These are phyloP conservation scores for Sphaerophoria taeniata DNA, from an alignment of 2,888 invertebrate species.

Conservation along the genomic window DNA sequence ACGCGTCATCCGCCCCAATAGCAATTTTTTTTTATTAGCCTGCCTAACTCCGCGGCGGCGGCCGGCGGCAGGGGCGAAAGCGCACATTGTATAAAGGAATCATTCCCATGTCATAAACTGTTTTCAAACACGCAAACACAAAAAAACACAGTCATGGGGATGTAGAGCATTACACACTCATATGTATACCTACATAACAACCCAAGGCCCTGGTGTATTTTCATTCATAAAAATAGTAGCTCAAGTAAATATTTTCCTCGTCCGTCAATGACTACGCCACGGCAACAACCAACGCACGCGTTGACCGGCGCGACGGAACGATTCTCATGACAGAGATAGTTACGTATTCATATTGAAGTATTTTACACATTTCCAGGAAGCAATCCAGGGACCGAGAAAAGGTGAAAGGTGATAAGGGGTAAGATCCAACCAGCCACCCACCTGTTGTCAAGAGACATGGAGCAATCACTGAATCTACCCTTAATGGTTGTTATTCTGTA, in stretches of 20 bases:
- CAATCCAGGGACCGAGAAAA: background rate
- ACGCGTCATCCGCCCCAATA: conserved; percentile 18
- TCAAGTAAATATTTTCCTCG: conserved; percentile 1
- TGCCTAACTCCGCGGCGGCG: background rate
- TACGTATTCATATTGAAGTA: conserved; percentile 8
- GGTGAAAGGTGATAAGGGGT: too few species aligned
- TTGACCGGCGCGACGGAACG: background rate
- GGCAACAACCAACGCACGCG: background rate
- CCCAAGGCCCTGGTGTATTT: conserved; percentile 60
- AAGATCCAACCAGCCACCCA: conserved; percentile 38
- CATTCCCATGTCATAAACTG: background rate
- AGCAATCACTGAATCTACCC: conserved; percentile 16
- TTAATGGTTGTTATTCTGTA: conserved; percentile 27
- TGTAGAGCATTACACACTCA: conserved; percentile 15
- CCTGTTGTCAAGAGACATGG: conserved; percentile 53
- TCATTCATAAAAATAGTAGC: conserved; percentile 58
- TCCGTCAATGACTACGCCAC: background rate
- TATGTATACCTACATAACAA: conserved; percentile 23
- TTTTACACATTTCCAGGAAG: conserved; percentile 42
- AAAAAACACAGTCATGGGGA: background rate
- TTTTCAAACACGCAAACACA: conserved; percentile 9
- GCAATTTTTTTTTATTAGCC: conserved; percentile 14
- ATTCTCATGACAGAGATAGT: conserved; percentile 25
- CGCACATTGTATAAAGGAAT: background rate
- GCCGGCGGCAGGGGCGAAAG: background rate